phyloP scores from a whole-genome alignment of 1,140 invertebrate species.

The Chelonus insularis region DNA sequence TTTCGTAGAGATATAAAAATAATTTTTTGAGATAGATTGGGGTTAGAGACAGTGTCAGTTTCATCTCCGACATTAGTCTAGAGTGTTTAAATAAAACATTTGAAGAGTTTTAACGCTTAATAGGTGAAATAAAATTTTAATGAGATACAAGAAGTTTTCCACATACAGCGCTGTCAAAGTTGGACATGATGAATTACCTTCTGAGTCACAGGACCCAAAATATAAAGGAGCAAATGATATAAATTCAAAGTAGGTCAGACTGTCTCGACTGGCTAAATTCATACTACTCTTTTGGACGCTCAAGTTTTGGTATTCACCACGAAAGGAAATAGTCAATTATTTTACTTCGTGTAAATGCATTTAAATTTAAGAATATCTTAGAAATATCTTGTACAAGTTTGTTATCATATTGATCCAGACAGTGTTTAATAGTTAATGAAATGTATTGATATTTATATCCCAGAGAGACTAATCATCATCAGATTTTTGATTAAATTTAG shows the following conservation, averaged over 20 bases:
- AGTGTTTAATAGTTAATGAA: conserved; percentile 16
- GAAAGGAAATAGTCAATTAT: background rate
- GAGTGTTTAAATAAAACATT: background rate
- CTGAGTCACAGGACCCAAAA: background rate
- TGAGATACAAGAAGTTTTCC: conserved; percentile 5
- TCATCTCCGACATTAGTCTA: conserved; percentile 25
- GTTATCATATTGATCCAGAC: conserved; percentile 19
- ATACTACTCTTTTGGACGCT: conserved; percentile 8
- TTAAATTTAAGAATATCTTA: background rate
- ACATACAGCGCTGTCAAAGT: background rate
- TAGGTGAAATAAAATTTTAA: background rate
- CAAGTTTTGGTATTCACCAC: conserved; percentile 1
- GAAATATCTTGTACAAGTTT: conserved; percentile 7
- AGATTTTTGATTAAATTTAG: no score
- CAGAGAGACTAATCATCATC: conserved; percentile 1
- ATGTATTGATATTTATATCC: conserved; percentile 12
- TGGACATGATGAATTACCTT: background rate
- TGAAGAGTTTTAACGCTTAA: conserved; percentile 16
- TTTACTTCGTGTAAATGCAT: background rate
- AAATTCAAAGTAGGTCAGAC: conserved; percentile 26
- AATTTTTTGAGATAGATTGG: background rate
- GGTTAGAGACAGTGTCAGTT: conserved; percentile 4
- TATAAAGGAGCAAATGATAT: conserved; percentile 18
- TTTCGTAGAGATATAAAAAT: background rate
- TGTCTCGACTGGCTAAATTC: conserved; percentile 29